A percentile compares a stretch with the other conserved stretches of the same genome.
Conservation (phyloP, 2,113 vertebrate species). For the Barnardius zonarius region DNA sequence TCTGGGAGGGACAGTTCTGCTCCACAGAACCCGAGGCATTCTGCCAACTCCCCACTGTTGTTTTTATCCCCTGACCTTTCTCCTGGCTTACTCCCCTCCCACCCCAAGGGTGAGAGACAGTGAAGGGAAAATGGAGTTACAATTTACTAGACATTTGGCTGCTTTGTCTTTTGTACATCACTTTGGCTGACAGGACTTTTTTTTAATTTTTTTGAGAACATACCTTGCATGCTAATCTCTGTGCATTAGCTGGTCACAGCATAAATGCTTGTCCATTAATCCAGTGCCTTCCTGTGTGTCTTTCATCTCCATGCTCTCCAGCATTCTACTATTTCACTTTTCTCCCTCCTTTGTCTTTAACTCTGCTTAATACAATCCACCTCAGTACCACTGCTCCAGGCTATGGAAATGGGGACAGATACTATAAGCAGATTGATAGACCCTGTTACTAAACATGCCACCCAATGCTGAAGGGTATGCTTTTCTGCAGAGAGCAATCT, state of each 20-base stretch:
- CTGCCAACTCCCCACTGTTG: conserved; percentile 3
- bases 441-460: not conserved
- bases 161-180: conserved; percentile 29
- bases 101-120: not conserved
- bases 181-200: conserved; percentile 1
- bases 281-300: conserved; percentile 31
- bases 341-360: not conserved
- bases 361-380: not conserved
- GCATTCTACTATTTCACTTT: conserved; percentile 36
- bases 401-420: not conserved
- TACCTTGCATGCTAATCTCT: conserved; percentile 43
- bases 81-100: not conserved
- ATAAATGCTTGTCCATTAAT: conserved; percentile 59
- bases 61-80: conserved; percentile 25
- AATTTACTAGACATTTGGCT: conserved; percentile 26
- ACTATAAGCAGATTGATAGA: not conserved
- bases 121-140: conserved; percentile 49
- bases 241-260: conserved; percentile 52
- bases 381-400: not conserved
- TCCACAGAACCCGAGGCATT: not conserved
- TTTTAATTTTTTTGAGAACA: not conserved
- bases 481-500: not conserved
- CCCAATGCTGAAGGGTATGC: not conserved
- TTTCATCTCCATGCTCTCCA: conserved; percentile 43
- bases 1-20: conserved; percentile 11